phyloP scores from a whole-genome alignment of 2,888 invertebrate genomes.

The Protophormia terraenovae region DNA sequence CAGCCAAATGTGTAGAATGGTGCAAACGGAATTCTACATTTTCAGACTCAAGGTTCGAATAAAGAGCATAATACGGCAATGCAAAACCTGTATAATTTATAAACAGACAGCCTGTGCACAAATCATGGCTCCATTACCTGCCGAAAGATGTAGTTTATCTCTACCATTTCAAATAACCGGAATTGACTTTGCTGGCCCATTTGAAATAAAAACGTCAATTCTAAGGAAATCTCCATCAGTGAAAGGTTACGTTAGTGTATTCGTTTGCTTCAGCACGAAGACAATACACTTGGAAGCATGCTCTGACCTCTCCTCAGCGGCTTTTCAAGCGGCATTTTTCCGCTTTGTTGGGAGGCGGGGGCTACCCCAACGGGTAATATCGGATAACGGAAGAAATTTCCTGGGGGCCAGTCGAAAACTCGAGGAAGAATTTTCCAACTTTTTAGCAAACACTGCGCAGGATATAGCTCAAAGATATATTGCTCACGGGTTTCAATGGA shows the following conservation, averaged over 20 bases:
- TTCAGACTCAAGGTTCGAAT: background rate
- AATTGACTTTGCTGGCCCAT: constrained; percentile 36
- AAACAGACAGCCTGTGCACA: background rate
- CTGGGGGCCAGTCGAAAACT: constrained; percentile 42
- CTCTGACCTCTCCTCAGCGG: too few relatives aligned
- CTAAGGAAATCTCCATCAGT: background rate
- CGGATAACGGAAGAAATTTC: constrained; percentile 61
- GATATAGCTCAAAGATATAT: background rate
- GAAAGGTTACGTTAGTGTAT: constrained; percentile 20
- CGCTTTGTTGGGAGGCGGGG: constrained; percentile 2
- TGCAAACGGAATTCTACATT: background rate
- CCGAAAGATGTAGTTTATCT: background rate
- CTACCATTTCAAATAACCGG: constrained; percentile 9
- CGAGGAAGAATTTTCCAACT: background rate
- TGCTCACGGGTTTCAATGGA: too few relatives aligned
- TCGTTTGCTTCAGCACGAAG: too few relatives aligned
- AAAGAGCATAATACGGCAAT: background rate
- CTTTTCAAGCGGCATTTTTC: too few relatives aligned
- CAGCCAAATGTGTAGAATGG: background rate
- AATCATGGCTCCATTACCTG: background rate
- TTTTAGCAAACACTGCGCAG: constrained; percentile 9
- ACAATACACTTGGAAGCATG: too few relatives aligned
- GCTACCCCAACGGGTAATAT: background rate
- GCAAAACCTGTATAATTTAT: background rate
- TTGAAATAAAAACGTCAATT: background rate